phyloP scores from a whole-genome alignment of 2,888 invertebrate species.

The Stramonita haemastoma region DNA sequence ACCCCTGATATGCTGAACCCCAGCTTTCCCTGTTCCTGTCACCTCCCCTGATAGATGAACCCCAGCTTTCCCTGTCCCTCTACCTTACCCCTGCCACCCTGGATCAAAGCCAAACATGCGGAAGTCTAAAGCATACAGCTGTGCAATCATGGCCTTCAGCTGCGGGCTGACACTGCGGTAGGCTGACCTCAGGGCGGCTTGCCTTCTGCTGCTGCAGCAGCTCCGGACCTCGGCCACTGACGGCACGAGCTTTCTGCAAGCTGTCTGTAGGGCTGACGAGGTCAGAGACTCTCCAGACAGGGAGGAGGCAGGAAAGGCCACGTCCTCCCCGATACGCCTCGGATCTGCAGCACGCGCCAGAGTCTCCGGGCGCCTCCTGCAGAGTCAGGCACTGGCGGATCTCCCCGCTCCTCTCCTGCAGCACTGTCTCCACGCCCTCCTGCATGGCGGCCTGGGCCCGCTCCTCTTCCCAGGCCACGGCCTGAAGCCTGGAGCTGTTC shows the following conservation, averaged over 20 bases:
- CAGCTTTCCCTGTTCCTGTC: no score
- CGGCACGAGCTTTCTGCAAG: neutral
- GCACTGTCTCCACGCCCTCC: slow-evolving; percentile 29
- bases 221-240: neutral
- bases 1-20: no score
- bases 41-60: no score
- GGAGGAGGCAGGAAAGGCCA: neutral
- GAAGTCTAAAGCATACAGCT: slow-evolving; percentile 22
- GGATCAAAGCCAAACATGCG: slow-evolving; percentile 36
- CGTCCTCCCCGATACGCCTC: slow-evolving; percentile 23
- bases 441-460: slow-evolving; percentile 23
- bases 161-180: neutral
- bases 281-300: neutral
- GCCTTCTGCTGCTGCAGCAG: neutral
- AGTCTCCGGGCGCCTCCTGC: slow-evolving; percentile 25
- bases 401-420: neutral
- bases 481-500: neutral
- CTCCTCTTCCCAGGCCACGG: slow-evolving; percentile 12
- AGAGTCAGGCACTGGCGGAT: slow-evolving; percentile 5
- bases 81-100: no score
- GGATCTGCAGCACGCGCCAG: slow-evolving; percentile 27
- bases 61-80: no score
- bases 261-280: no score
- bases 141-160: neutral
- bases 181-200: neutral